A percentile compares a stretch with the other conserved stretches of the same genome.
phyloP scores from a whole-genome alignment of 2,797 vertebrate genomes.

The Geotrypetes seraphini region DNA sequence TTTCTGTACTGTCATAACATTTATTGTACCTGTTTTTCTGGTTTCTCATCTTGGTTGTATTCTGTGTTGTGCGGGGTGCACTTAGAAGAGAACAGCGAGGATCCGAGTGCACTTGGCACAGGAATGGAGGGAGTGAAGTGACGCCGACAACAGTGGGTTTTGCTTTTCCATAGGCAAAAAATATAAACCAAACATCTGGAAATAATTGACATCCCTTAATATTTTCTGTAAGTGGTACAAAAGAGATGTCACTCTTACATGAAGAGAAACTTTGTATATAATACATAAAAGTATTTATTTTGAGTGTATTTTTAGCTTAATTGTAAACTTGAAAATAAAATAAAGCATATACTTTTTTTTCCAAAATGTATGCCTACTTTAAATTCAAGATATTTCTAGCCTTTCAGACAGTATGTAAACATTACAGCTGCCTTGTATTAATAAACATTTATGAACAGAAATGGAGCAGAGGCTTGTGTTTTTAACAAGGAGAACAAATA shows the following conservation, averaged over 20 bases:
- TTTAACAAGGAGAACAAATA: not conserved
- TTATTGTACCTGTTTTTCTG: too few species aligned
- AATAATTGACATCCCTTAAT: slow-evolving; percentile 39
- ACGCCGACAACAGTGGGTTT: too few species aligned
- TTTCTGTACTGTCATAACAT: too few species aligned
- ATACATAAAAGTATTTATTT: slow-evolving; percentile 51
- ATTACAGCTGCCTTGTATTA: slow-evolving; percentile 48
- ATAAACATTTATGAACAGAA: slow-evolving; percentile 48
- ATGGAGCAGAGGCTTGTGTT: slow-evolving; percentile 2
- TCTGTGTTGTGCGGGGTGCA: too few species aligned
- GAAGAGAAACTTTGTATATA: slow-evolving; percentile 39
- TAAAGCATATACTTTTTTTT: slow-evolving; percentile 35
- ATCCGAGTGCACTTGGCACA: too few species aligned
- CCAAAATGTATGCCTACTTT: slow-evolving; percentile 39
- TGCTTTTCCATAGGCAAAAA: too few species aligned
- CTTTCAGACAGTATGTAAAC: slow-evolving; percentile 44
- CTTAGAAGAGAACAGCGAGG: too few species aligned
- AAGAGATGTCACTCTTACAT: slow-evolving; percentile 12
- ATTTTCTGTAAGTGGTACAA: slow-evolving; percentile 23
- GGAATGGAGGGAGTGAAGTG: too few species aligned
- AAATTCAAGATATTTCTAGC: slow-evolving; percentile 50
- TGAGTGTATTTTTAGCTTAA: slow-evolving; percentile 57
- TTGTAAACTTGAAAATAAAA: slow-evolving; percentile 40
- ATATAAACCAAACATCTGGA: too few species aligned
- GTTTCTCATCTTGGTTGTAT: too few species aligned